These are phyloP conservation scores for Tragelaphus strepsiceros DNA, from an alignment of 2,113 vertebrate species.

Conservation along the genomic window DNA sequence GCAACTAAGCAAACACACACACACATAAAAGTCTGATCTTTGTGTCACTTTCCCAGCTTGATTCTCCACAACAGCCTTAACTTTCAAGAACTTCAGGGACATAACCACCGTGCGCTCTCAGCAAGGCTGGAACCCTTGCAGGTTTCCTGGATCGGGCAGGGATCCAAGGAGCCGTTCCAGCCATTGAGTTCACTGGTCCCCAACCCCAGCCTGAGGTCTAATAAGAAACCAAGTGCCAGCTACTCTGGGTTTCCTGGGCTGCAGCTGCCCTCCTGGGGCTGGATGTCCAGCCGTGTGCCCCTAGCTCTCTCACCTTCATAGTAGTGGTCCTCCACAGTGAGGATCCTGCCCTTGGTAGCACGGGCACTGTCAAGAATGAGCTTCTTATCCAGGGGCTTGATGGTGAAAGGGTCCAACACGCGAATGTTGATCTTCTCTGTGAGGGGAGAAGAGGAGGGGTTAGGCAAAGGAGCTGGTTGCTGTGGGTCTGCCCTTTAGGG, in stretches of 20 bases:
- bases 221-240: background rate
- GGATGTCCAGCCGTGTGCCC: rapidly evolving
- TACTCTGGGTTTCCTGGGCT: background rate
- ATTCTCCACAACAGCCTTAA: background rate
- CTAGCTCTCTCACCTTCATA: constrained; percentile 84
- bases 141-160: background rate
- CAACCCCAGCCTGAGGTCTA: background rate
- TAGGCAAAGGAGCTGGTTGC: background rate
- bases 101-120: background rate
- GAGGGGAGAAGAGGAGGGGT: constrained; percentile 3
- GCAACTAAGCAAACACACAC: background rate
- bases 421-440: constrained; percentile 89
- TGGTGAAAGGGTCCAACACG: constrained; percentile 93
- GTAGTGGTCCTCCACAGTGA: constrained; percentile 97
- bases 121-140: background rate
- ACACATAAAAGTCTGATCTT: background rate
- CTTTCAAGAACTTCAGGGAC: background rate
- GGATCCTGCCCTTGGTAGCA: constrained; percentile 90
- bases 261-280: background rate
- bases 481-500: background rate
- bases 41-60: background rate
- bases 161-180: background rate
- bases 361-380: constrained; percentile 90
- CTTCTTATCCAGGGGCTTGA: constrained; percentile 94
- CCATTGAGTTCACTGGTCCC: background rate